Evolutionary conservation across 2,113 vertebrate species (phyloP).

Genomic region (Catharus bicknelli): DNA sequence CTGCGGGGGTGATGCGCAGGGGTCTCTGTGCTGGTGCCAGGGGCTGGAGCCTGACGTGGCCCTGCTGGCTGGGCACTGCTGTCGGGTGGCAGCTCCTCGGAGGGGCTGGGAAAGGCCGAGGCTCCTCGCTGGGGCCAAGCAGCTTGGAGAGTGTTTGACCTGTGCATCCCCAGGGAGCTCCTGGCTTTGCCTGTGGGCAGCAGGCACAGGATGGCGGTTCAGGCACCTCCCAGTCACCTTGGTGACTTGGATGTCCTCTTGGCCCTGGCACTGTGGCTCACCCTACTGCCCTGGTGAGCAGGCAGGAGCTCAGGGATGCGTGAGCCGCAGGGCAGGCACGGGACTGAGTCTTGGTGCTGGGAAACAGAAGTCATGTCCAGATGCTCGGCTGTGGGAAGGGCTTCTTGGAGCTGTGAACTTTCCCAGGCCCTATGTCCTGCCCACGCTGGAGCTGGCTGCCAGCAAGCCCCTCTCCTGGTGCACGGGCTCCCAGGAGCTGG

Average conservation of each 20-base stretch:
- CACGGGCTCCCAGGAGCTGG: not conserved
- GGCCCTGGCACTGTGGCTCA: not conserved
- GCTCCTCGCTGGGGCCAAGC: rapidly evolving
- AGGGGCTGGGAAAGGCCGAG: not conserved
- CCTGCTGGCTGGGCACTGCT: not conserved
- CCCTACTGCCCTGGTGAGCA: not conserved
- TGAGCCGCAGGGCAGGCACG: rapidly evolving
- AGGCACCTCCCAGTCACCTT: not conserved
- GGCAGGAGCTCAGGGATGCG: not conserved
- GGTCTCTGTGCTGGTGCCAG: not conserved
- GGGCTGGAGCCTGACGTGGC: not conserved
- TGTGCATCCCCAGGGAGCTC: not conserved
- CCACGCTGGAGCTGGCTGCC: not conserved
- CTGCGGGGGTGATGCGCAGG: rapidly evolving
- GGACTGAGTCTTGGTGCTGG: not conserved
- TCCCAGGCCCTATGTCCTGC: rapidly evolving
- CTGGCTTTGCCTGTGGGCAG: not conserved
- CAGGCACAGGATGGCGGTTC: rapidly evolving
- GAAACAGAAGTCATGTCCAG: not conserved
- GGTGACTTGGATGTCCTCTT: not conserved
- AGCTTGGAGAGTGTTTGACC: not conserved
- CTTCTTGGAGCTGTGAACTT: not conserved
- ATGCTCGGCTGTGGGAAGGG: not conserved
- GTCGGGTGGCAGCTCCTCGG: not conserved
- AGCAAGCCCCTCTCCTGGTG: not conserved